Base-by-base conservation (phyloP, 2,888 invertebrate genomes). In the Eurytoma adleriae region DNA sequence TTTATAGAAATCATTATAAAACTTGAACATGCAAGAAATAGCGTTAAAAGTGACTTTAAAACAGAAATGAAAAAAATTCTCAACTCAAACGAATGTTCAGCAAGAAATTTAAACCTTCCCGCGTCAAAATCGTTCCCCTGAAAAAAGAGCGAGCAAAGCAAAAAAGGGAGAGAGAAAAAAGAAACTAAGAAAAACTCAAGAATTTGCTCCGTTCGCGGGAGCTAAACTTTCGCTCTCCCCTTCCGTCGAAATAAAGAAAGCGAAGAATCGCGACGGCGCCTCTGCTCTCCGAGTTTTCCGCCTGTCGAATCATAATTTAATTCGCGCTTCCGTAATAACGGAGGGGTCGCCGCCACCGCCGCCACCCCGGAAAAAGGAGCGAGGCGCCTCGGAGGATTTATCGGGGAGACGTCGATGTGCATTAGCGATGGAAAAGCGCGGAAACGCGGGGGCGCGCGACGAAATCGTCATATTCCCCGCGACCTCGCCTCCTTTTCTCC, bases 331-430 rank as follows among this genome's bases (percentile, higher is more conserved):
- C 80, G 83, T 84, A 84, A 85, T 83, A 83, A 83, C 83, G 83
- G 75, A 7, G 40, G 48, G 48, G 14, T 3, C 16, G 16, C 16
- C n/a, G 64, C 40, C n/a, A 12, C 71, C 62, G 83, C 88, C 88
- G 87, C 87, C 24, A 84, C 85, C 83, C 85, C 84, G 85, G 87
- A 86, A 86, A 86, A 86, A 85, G 83, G 83, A 79, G 85, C 40
- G 40, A 5, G 40, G 30, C 30, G 30, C 7, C 5, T 10, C 13
- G n/a, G 48, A 54, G 67, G 74, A 72, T 61, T 71, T 71, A 71
- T 71, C 50, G 71, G 24, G 10, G 40, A 66, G 57, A 64, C 64
- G 48, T 20, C 18, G 64, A 64, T 64, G 40, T 40, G 75, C 62
- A 72, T 62, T 62, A 69, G 76, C 20, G 69, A 52, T 52, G 14